Base-by-base conservation (phyloP, 1,140 invertebrate species). In the Triops cancriformis region DNA sequence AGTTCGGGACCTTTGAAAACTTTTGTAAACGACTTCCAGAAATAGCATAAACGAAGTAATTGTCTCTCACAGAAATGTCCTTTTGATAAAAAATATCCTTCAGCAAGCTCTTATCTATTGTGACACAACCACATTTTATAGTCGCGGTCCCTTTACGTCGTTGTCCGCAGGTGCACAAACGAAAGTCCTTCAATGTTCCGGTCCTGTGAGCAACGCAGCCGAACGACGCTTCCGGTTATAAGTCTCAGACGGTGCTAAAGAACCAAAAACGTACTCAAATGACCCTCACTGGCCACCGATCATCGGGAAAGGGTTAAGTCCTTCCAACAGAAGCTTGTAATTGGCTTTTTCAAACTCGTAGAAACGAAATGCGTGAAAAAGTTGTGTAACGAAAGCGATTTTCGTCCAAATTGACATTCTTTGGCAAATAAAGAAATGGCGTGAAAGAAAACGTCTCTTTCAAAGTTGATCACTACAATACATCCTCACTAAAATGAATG, bases 211-310 rank as follows among this genome's bases (percentile, higher is more conserved):
- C 51, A 64, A 14, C 14, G 31, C 51, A 64, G 14, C 23, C 14
- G 51, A 64, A 64, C 51, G 51, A 64, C 51, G 51, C 51, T 64
- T 64, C 51, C 51, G 51, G 51, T 64, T 64, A 64, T 64, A 64
- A 23, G 51, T 64, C 51, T 64, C 5, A 23, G 23, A 23, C 14
- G 18, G 14, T 23, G 51, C 18, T n/a, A 64, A 64, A 64, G 51
- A 64, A 64, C 51, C 10, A 37, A 64, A 64, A 14, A 64, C 51
- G 51, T 23, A 23, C 51, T 14, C 51, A 5, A 64, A 64, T 64
- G 23, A 64, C 51, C 23, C 51, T 23, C 14, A 64, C 18, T 23
- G 51, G 0, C 51, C 51, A 64, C 14, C 51, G 51, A 64, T 64
- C 51, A 64, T 14, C 23, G 51, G 6, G 51, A 64, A 64, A 64